Base-by-base conservation (phyloP, 2,113 vertebrate species). In the Corydoras sp. region DNA sequence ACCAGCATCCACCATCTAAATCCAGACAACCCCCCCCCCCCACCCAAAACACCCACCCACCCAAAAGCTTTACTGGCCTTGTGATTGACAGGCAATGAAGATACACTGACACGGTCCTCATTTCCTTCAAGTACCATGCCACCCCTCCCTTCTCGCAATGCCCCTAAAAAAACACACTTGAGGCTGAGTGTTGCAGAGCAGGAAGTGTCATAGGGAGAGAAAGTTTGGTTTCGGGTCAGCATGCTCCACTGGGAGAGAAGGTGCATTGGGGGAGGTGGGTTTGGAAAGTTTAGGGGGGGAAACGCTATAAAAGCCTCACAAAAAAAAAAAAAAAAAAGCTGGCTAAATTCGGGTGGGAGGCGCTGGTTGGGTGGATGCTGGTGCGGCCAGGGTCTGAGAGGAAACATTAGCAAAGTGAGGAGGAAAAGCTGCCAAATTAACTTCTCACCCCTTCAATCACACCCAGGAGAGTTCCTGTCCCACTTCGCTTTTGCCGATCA, bases 381-480 rank as follows among this genome's bases (percentile, higher is more conserved):
- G 88, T 91, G 91, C 90, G 83, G 86, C 91, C 92, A 90, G 92
- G 86, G 75, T 86, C 82, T 85, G 82, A 88, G 89, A 89, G 88
- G 93, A 92, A 93, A 92, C 93, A 90, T 95, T 95, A 95, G 93
- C 92, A 94, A 96, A 93, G 94, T 92, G 90, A 90, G 93, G 90
- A 96, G 92, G 94, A 92, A 90, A 96, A 95, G 91, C 93, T 95
- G 95, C 94, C 96, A 97, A 96, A 99, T 98, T 97, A 99, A 97
- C 95, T 96, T 97, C 94, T 97, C 94, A 96, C 95, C 95, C 94
- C 95, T 94, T 97, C 95, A 96, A 98, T 97, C 96, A 97, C 95
- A 95, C 96, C 94, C 95, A 88, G 90, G 94, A 97, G 95, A 92
- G 91, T 96, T 94, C 92, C 92, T 91, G 90, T 88, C 88, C 84